Evolutionary conservation across 2,797 vertebrate genomes (phyloP), one percentile per base, ranked within the genome.

Genomic region (Pseudochromis fuscus): DNA sequence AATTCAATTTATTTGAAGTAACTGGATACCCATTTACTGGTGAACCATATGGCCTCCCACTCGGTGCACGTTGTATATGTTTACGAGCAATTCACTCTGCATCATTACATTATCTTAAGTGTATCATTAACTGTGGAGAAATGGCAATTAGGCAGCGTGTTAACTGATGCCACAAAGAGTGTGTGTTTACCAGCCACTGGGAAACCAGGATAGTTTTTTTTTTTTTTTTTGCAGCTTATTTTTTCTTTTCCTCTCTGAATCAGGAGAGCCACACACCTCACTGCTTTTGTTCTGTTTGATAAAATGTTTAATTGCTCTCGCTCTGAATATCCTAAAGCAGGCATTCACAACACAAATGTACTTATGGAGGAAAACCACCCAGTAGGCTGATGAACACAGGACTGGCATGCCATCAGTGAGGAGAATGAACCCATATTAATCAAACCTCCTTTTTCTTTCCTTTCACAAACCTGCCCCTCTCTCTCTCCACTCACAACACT

Each of bases 1-100:
- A 93, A 94, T 92, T 89, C 35, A 87, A 93, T 93, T 93, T 87
- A 92, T 92, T 89, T 91, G 72, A 87, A 85, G 92, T 87, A 91
- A 93, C 86, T 82, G 77, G 81, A 92, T 88, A 77, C 71, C 73
- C 79, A 80, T 91, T 91, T 83, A 82, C 79, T 63, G 49, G 58
- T 62, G 65, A 62, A 75, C 88, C 82, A 85, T 77, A 84, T 75
- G 79, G 88, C 79, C 79, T 75, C 82, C 79, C 83, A 78, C 78
- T 74, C 46, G 69, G 70, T 79, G 82, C 72, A 72, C 5, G 74
- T 77, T 82, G 75, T 91, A 71, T 80, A 87, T 90, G 89, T 92
- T 92, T 92, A 93, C 85, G 56, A 91, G 88, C 83, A 87, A 89
- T 89, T 92, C 81, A 86, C 90, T 85, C 85, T 62, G 74, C 67